Percentiles rank a stretch among this genome's conserved stretches.
These are phyloP conservation scores for Salvelinus sp. DNA, from an alignment of 2,113 vertebrate species.

Conservation along the genomic window DNA sequence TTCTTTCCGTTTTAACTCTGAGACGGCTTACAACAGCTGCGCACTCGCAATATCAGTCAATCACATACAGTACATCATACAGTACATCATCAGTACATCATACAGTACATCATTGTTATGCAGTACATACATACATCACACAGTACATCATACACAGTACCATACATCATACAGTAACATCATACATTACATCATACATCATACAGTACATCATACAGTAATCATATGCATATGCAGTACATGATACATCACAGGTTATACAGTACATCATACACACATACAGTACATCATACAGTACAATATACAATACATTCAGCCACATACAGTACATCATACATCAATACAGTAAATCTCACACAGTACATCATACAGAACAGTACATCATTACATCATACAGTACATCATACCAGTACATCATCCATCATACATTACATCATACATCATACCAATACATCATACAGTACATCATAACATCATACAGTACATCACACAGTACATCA, in stretches of 20 bases:
- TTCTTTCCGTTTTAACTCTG: constrained; percentile 77
- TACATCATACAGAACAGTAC: not conserved
- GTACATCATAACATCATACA: too few relatives aligned
- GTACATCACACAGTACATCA: too few relatives aligned
- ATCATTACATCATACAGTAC: not conserved
- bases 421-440: too few relatives aligned
- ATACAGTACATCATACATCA: constrained; percentile 10
- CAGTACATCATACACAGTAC: not conserved
- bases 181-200: not conserved
- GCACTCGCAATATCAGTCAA: too few relatives aligned
- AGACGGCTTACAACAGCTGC: constrained; percentile 74
- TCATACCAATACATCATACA: too few relatives aligned
- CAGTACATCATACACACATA: constrained; percentile 21
- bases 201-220: constrained; percentile 11
- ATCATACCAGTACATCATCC: rapidly evolving
- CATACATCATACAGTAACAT: too few relatives aligned
- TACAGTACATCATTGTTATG: too few relatives aligned
- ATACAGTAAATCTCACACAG: too few relatives aligned
- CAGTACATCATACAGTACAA: not conserved
- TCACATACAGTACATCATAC: constrained; percentile 1
- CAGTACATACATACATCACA: too few relatives aligned
- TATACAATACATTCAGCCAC: too few relatives aligned
- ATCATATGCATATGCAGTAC: not conserved
- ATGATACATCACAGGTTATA: not conserved
- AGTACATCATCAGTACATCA: too few relatives aligned